These are phyloP conservation scores for Elegia similella DNA, from an alignment of 2,888 invertebrate genomes.

Conservation along the genomic window DNA sequence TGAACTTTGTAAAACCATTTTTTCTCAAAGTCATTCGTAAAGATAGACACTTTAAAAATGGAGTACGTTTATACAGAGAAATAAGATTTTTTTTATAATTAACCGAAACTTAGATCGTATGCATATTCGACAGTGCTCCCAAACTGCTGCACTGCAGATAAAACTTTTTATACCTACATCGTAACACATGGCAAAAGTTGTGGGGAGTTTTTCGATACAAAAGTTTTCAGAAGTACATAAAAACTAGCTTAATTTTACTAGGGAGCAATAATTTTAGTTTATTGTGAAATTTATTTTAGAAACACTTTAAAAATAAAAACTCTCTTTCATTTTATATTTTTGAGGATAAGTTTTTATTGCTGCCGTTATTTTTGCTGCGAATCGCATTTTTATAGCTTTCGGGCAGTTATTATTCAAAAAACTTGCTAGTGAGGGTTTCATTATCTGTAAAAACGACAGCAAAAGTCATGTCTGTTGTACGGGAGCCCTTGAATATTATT, in stretches of 20 bases:
- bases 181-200: not conserved
- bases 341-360: not conserved
- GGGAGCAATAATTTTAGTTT: not conserved
- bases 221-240: slow-evolving; percentile 12
- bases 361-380: no score
- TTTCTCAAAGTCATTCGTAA: no score
- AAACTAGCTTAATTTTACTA: not conserved
- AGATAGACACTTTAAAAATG: no score
- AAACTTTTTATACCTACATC: slow-evolving; percentile 8
- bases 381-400: no score
- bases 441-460: no score
- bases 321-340: not conserved
- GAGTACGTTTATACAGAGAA: not conserved
- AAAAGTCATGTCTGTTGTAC: no score
- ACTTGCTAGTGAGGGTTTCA: no score
- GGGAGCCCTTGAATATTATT: no score
- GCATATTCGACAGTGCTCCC: not conserved
- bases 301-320: not conserved
- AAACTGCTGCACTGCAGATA: slow-evolving; percentile 7
- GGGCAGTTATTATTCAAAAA: no score
- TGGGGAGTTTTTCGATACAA: slow-evolving; percentile 28
- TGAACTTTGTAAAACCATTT: no score
- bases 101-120: not conserved
- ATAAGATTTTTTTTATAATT: not conserved
- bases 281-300: not conserved